Conservation (phyloP, 37 sponge, comb jelly and placozoan species). For the Spongilla lacustris region DNA sequence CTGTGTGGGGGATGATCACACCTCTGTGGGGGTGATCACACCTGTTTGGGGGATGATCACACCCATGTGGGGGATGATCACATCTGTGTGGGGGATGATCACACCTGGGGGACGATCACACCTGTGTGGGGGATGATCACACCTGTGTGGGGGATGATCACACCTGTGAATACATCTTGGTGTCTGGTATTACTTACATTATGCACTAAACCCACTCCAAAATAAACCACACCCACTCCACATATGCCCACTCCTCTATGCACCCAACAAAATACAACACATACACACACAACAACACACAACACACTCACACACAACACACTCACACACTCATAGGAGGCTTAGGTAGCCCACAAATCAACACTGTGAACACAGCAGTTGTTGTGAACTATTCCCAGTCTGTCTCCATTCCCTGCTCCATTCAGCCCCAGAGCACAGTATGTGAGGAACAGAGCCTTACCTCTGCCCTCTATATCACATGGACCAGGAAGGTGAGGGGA, state of each 20-base stretch:
- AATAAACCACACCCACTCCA: not conserved
- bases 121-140: too few species aligned
- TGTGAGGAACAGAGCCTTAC: not conserved
- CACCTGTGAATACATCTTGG: too few species aligned
- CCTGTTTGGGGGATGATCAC: too few species aligned
- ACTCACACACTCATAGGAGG: not conserved
- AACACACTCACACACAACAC: not conserved
- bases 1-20: not conserved
- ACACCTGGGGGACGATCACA: too few species aligned
- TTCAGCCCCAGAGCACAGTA: not conserved
- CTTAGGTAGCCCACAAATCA: not conserved
- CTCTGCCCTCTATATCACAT: too few species aligned
- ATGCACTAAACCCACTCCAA: not conserved
- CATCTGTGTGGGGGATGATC: too few species aligned
- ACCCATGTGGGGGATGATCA: too few species aligned
- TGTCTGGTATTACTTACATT: too few species aligned
- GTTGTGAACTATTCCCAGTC: not conserved
- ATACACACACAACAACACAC: not conserved
- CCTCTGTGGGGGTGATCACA: too few species aligned
- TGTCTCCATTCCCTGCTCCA: not conserved
- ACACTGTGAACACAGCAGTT: not conserved
- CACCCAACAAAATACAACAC: not conserved
- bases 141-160: too few species aligned
- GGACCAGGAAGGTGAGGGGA: too few species aligned
- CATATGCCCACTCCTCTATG: not conserved